These are phyloP conservation scores for Drosophila leonis DNA, from an alignment of 2,888 invertebrate genomes.

Conservation along the genomic window DNA sequence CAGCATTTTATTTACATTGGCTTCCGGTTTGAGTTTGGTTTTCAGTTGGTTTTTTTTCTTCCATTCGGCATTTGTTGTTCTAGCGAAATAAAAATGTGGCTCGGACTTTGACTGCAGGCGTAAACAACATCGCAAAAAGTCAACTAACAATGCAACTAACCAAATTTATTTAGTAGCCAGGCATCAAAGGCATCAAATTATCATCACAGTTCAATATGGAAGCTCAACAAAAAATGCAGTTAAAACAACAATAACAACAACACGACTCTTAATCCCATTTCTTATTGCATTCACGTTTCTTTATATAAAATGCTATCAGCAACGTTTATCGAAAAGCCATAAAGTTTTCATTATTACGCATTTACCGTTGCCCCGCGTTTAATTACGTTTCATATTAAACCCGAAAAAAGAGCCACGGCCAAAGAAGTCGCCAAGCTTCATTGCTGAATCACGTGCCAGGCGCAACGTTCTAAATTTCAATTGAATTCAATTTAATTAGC, in stretches of 20 bases:
- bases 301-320: constrained; percentile 51
- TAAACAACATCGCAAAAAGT: constrained; percentile 59
- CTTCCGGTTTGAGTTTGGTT: constrained; percentile 78
- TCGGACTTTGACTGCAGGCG: constrained; percentile 51
- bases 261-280: constrained; percentile 41
- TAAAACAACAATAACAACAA: constrained; percentile 14
- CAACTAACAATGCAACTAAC: constrained; percentile 53
- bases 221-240: constrained; percentile 14
- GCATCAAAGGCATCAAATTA: constrained; percentile 41
- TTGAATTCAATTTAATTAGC: constrained; percentile 81
- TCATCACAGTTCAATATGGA: constrained; percentile 33
- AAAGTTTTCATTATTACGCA: constrained; percentile 79
- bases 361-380: constrained; percentile 75
- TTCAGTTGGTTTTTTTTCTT: constrained; percentile 20
- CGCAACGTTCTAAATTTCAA: constrained; percentile 80
- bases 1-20: constrained; percentile 79
- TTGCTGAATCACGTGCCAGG: constrained; percentile 72
- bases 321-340: constrained; percentile 77
- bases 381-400: constrained; percentile 72
- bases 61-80: constrained; percentile 57
- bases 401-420: constrained; percentile 56
- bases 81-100: constrained; percentile 66
- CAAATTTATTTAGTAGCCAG: constrained; percentile 31
- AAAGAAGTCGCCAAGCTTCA: constrained; percentile 39
- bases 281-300: constrained; percentile 48